Evolutionary conservation across 1,140 invertebrate species (phyloP), one percentile per base, ranked within the genome.

Genomic region (Drosophila arawakana): DNA sequence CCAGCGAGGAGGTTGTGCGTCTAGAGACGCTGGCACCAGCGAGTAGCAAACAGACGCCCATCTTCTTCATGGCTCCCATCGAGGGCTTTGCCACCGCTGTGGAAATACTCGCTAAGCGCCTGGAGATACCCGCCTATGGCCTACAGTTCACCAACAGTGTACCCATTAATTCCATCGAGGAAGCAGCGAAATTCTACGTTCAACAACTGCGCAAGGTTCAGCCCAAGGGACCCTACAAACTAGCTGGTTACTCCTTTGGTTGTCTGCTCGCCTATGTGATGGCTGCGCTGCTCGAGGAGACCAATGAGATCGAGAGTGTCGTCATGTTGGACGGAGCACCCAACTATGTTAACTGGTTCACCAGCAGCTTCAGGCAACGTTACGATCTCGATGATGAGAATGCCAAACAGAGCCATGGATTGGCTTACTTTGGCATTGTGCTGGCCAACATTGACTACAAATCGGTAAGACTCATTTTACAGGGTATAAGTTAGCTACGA

Each of bases 231-330:
- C 97, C 98, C 0, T 98, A 98, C 93, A 95, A 95, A 18, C 92
- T 99, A 43, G 94, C 96, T 39, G 98, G 98, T 3, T 99, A 99
- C 92, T 99, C 98, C 0, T 99, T 97, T 92, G 98, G 98, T 50
- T 96, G 97, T 7, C 95, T 96, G 66, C 95, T 99, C 8, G 98
- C 97, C 4, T 97, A 98, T 90, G 98, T 99, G 93, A 99, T 99
- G 95, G 96, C 96, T 2, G 79, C 96, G 8, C 95, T 97, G 82
- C 92, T 99, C 30, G 97, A 99, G 91, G 93, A 93, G 66, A 92
- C 75, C 52, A 94, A 95, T 8, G 94, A 96, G 81, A 92, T 93
- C 30, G 93, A 94, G 0, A 93, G 94, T n/a, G 92, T 97, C n/a
- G 94, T 97, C 41, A 94, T 99, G 55, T 93, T 99, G 46, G 98